Conservation (phyloP, 2,113 vertebrate species). For the Anas platyrhynchos region DNA sequence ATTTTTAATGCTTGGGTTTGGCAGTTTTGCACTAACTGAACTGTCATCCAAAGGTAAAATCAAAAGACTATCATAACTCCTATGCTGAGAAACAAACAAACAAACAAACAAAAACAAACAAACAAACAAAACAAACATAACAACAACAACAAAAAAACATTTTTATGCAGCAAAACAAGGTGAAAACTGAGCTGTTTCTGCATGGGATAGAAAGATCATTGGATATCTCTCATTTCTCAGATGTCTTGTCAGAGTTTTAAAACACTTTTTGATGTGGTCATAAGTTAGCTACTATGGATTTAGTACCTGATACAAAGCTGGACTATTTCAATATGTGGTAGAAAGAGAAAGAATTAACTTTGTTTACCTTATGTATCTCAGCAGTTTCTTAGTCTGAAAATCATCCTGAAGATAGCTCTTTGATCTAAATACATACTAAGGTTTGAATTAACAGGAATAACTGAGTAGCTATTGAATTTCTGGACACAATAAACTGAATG, state of each 20-base stretch:
- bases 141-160: not conserved
- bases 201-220: not conserved
- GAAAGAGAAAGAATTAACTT: not conserved
- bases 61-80: not conserved
- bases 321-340: not conserved
- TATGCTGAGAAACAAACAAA: not conserved
- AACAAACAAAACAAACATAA: too few relatives aligned
- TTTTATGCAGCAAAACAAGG: not conserved
- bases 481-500: not conserved
- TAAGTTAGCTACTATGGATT: conserved; percentile 12
- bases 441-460: not conserved
- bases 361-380: not conserved
- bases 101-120: not conserved
- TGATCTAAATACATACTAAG: not conserved
- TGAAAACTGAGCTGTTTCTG: not conserved
- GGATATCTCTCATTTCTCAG: not conserved
- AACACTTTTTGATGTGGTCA: not conserved
- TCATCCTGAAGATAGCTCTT: not conserved
- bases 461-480: not conserved
- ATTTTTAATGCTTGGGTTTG: conserved; percentile 7
- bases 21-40: not conserved
- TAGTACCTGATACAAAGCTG: not conserved
- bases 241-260: not conserved
- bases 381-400: not conserved
- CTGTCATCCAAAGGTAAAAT: conserved; percentile 25